Evolutionary conservation across 2,888 invertebrate genomes (phyloP), one percentile per base, ranked within the genome.

Genomic region (Synanthedon vespiformis): DNA sequence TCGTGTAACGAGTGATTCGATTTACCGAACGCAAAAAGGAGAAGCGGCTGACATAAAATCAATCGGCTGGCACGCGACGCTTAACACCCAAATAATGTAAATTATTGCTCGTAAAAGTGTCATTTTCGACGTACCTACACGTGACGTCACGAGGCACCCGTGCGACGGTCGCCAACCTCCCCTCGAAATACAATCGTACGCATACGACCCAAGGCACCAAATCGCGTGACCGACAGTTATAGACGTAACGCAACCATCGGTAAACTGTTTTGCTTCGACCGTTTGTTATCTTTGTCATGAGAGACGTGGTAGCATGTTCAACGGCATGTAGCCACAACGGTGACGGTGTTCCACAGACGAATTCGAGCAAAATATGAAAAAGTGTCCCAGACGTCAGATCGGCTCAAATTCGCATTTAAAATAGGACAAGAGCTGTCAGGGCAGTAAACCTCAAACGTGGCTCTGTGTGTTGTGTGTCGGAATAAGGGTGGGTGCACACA

Each of bases 61-160:
- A 86, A 87, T 86, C 85, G 83, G 74, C 72, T 66, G 70, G 79
- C 87, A 85, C 85, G 86, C 87, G 79, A 86, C 71, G 74, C 78
- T 79, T 77, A 77, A 82, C 83, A 81, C 81, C 81, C 76, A 78
- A 81, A 83, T 82, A 82, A 83, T 81, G 83, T 85, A 85, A 85
- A 86, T 86, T 83, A 86, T 85, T 77, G 76, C 83, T 83, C 82
- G 81, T 86, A 85, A 86, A 86, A 80, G 79, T 85, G 85, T 85
- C 86, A 84, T 87, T 84, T 82, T 80, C 77, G 81, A 80, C 80
- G 79, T 81, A 76, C 80, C 78, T 81, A 76, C 77, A 72, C 73
- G 82, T 85, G 86, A 86, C 86, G 85, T 86, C 83, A 85, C 67
- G 57, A 62, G 60, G 55, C 64, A 58, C 58, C n/a, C 63, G 58